Conservation (phyloP, 2,888 invertebrate species). For the Mesorhabditis belari region DNA sequence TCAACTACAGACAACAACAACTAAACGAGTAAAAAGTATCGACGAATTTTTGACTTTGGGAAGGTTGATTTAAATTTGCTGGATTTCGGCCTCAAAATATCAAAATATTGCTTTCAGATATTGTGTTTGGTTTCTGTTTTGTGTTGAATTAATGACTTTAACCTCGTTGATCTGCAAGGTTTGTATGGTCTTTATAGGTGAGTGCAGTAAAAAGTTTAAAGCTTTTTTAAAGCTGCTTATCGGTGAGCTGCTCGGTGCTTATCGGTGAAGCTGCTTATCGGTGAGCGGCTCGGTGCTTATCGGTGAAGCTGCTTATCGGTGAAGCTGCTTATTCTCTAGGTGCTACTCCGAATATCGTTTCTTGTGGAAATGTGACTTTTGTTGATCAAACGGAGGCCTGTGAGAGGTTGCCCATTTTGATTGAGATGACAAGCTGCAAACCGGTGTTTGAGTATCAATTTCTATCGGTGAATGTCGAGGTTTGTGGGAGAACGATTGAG, state of each 20-base stretch:
- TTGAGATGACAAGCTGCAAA: constrained; percentile 6
- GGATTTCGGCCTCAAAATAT: too few relatives aligned
- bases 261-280: too few relatives aligned
- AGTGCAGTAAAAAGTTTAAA: neutral
- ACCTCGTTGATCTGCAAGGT: neutral
- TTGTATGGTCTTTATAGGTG: neutral
- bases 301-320: too few relatives aligned
- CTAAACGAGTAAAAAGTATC: too few relatives aligned
- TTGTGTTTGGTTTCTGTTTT: neutral
- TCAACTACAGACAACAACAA: too few relatives aligned
- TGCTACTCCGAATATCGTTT: neutral
- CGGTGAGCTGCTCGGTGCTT: neutral
- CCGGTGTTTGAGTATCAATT: constrained; percentile 17
- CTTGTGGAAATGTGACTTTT: neutral
- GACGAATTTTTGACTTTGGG: neutral
- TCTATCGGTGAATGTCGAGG: constrained; percentile 18
- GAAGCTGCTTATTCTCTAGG: neutral
- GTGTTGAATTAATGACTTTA: neutral
- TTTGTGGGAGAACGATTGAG: too few relatives aligned
- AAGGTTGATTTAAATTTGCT: too few relatives aligned
- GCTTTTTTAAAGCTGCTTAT: neutral
- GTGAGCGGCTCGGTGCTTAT: too few relatives aligned
- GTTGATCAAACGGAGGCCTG: neutral
- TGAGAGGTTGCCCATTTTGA: neutral
- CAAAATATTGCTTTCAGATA: too few relatives aligned